Evolutionary conservation across 2,113 vertebrate genomes (phyloP).

Genomic region (Gambusia holbrooki): DNA sequence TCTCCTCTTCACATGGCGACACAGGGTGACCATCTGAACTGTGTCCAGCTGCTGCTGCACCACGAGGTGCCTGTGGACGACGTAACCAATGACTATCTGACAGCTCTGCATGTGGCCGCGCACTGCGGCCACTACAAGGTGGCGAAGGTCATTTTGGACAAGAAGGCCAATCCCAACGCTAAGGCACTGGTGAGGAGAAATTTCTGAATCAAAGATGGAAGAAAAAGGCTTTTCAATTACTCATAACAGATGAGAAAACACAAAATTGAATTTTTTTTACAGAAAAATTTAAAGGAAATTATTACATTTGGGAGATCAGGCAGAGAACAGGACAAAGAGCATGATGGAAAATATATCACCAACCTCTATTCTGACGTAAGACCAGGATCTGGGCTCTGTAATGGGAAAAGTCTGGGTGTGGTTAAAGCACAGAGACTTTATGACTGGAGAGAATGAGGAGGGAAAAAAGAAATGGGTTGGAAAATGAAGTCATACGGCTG

Average conservation of each 20-base stretch:
- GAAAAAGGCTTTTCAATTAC: not conserved
- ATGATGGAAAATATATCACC: not conserved
- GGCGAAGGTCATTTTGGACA: slow-evolving; percentile 98
- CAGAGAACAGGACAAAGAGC: not conserved
- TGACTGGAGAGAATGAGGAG: slow-evolving; percentile 47
- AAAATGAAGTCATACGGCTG: slow-evolving; percentile 75
- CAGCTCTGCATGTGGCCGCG: slow-evolving; percentile 94
- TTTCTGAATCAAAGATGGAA: not conserved
- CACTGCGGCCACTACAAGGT: slow-evolving; percentile 99
- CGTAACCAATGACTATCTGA: slow-evolving; percentile 98
- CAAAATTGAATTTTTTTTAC: not conserved
- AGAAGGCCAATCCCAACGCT: slow-evolving; percentile 98
- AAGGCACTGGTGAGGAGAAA: slow-evolving; percentile 90
- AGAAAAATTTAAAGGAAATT: fast-evolving
- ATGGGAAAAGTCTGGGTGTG: slow-evolving; percentile 75
- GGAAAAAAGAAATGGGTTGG: slow-evolving; percentile 29
- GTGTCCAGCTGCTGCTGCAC: slow-evolving; percentile 95
- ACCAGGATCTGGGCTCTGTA: slow-evolving; percentile 45
- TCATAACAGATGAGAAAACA: not conserved
- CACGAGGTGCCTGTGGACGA: slow-evolving; percentile 96
- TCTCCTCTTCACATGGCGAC: slow-evolving; percentile 98
- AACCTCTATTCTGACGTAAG: slow-evolving; percentile 8
- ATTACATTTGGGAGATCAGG: not conserved
- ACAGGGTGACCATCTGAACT: slow-evolving; percentile 97
- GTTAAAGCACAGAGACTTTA: slow-evolving; percentile 61